These are phyloP conservation scores for Thecocarcelia acutangulata DNA, from an alignment of 2,888 invertebrate species.

Conservation along the genomic window DNA sequence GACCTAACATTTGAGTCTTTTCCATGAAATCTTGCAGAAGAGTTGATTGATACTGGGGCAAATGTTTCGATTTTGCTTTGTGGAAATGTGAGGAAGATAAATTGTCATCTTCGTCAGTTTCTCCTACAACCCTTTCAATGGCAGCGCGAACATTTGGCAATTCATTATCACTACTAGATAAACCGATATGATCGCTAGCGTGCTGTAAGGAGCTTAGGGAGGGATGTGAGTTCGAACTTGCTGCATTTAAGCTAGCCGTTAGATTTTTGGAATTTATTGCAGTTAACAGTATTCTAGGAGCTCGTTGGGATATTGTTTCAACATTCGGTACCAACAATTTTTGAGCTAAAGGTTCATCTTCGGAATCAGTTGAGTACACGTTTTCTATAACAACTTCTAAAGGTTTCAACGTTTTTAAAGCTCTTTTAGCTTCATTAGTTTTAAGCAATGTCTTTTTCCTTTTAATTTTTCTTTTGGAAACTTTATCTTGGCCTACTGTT, in stretches of 20 bases:
- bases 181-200: constrained; percentile 75
- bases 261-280: constrained; percentile 71
- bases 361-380: constrained; percentile 76
- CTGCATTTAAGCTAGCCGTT: constrained; percentile 13
- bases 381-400: constrained; percentile 53
- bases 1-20: constrained; percentile 88
- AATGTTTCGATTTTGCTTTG: constrained; percentile 78
- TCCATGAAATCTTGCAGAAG: constrained; percentile 91
- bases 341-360: constrained; percentile 75
- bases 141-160: constrained; percentile 86
- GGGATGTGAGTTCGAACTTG: constrained; percentile 19
- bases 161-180: constrained; percentile 88
- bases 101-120: constrained; percentile 85
- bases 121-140: constrained; percentile 85
- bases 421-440: constrained; percentile 66
- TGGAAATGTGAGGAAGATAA: constrained; percentile 68
- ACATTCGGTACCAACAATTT: constrained; percentile 58
- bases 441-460: constrained; percentile 74
- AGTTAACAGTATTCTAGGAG: constrained; percentile 76
- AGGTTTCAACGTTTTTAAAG: constrained; percentile 56
- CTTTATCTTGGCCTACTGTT: constrained; percentile 64
- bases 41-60: constrained; percentile 86
- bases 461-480: constrained; percentile 78
- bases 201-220: constrained; percentile 48
- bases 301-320: constrained; percentile 71